These are phyloP conservation scores for Venusia cambrica DNA, from an alignment of 2,888 invertebrate genomes.

Conservation along the genomic window DNA sequence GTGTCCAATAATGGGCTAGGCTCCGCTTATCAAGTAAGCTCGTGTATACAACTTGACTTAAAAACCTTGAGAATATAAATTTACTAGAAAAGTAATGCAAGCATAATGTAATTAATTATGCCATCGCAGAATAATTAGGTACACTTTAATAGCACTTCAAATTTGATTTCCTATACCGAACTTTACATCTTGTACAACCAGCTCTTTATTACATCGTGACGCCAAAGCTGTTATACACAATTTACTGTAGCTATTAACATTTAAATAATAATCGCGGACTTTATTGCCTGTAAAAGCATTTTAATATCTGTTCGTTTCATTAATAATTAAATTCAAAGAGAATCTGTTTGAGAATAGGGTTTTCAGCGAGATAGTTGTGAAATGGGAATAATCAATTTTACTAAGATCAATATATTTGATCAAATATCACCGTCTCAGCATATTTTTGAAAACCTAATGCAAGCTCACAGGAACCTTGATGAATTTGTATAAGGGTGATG, in stretches of 20 bases:
- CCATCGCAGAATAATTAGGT: slow-evolving; percentile 9
- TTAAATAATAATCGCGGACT: slow-evolving; percentile 69
- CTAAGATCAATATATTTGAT: no score
- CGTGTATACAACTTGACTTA: no score
- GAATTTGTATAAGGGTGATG: no score
- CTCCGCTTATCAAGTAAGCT: no score
- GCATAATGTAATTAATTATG: neutral
- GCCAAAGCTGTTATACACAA: slow-evolving; percentile 49
- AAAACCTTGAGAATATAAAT: no score
- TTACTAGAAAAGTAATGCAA: no score
- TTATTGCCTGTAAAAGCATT: slow-evolving; percentile 71
- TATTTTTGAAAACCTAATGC: no score
- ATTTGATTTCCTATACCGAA: slow-evolving; percentile 21
- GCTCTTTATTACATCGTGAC: slow-evolving; percentile 46
- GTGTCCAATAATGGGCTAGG: no score
- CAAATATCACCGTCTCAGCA: no score
- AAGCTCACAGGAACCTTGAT: no score
- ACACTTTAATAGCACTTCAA: slow-evolving; percentile 17
- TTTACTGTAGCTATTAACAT: slow-evolving; percentile 72
- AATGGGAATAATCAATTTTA: no score
- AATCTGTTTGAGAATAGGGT: neutral
- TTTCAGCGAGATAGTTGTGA: neutral
- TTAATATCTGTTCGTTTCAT: slow-evolving; percentile 67
- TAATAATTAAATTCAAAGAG: slow-evolving; percentile 59
- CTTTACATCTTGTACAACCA: slow-evolving; percentile 24